These are phyloP conservation scores for Orientallactaga sibirica DNA, from an alignment of 2,797 vertebrate genomes.

Conservation along the genomic window DNA sequence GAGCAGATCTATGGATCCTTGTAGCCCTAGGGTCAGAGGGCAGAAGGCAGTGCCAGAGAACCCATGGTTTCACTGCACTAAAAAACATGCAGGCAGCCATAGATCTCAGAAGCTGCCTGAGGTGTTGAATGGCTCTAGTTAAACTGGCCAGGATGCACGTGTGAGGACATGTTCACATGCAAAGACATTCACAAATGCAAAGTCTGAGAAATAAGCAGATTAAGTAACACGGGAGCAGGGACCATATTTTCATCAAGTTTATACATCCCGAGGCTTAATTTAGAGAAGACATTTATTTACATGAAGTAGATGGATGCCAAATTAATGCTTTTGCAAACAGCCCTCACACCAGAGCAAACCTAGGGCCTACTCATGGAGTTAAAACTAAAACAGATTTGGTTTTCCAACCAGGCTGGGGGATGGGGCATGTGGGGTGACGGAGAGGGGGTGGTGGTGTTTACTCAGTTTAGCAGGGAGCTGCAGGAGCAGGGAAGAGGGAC, in stretches of 20 bases:
- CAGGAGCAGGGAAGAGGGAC: conserved; percentile 58
- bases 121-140: neutral
- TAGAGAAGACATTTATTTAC: neutral
- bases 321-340: neutral
- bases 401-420: neutral
- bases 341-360: neutral
- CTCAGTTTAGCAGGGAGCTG: neutral
- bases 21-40: neutral
- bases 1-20: neutral
- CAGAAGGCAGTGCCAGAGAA: neutral
- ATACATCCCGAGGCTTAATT: neutral
- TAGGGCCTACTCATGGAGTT: neutral
- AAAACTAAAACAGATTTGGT: neutral
- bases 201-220: neutral
- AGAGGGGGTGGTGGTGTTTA: neutral
- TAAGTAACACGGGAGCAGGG: neutral
- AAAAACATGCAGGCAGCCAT: neutral
- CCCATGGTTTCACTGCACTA: neutral
- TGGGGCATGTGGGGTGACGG: neutral
- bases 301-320: neutral
- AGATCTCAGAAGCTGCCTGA: neutral
- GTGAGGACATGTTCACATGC: neutral
- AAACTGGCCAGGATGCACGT: neutral
- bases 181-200: neutral
- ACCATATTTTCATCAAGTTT: neutral